Percentiles rank a stretch among this genome's conserved stretches.
These are phyloP conservation scores for Xiphophorus hellerii DNA, from an alignment of 2,113 vertebrate species.

Conservation along the genomic window DNA sequence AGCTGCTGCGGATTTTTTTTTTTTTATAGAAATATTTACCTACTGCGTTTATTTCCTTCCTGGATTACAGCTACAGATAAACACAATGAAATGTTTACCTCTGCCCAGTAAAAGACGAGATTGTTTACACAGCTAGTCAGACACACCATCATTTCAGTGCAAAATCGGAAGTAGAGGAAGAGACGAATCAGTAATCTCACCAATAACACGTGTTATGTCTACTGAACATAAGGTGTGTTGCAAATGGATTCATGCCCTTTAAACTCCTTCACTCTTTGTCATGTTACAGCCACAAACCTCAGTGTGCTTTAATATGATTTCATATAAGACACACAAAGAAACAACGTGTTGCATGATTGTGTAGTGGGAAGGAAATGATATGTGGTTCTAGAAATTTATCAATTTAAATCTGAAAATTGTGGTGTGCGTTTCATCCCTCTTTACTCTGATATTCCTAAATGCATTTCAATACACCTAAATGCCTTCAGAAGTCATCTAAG, in stretches of 20 bases:
- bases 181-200: not conserved
- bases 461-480: not conserved
- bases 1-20: not conserved
- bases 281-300: not conserved
- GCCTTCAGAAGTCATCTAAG: too few relatives aligned
- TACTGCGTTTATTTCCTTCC: slow-evolving; percentile 38
- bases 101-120: not conserved
- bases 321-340: not conserved
- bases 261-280: not conserved
- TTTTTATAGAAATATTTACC: slow-evolving; percentile 31
- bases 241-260: not conserved
- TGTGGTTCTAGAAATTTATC: not conserved
- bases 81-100: slow-evolving; percentile 17
- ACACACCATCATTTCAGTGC: not conserved
- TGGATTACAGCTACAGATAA: slow-evolving; percentile 17
- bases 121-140: slow-evolving; percentile 25
- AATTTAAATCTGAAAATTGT: not conserved
- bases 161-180: slow-evolving; percentile 10
- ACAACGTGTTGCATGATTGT: not conserved
- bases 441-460: not conserved
- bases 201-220: slow-evolving; percentile 21
- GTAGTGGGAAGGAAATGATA: not conserved
- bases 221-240: not conserved
- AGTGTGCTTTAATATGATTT: not conserved
- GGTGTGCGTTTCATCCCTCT: not conserved